Evolutionary conservation across 2,888 invertebrate genomes (phyloP).

Genomic region (Acholoe squamosa): DNA sequence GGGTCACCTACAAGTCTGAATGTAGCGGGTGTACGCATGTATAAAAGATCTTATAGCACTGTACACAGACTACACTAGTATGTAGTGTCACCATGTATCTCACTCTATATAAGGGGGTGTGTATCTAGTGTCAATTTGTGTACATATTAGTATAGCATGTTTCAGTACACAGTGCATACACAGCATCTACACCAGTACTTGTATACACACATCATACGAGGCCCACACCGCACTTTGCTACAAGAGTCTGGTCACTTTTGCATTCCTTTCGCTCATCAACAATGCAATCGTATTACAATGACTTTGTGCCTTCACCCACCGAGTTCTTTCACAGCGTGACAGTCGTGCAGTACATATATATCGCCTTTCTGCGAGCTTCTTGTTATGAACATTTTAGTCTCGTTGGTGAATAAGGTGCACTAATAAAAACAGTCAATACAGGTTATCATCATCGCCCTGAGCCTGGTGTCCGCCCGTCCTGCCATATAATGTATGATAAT

Average conservation of each 20-base stretch:
- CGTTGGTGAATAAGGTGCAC: conserved; percentile 7
- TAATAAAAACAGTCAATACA: conserved; percentile 35
- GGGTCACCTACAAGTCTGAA: neutral
- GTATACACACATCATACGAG: no score
- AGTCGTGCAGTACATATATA: conserved; percentile 17
- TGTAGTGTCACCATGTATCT: no score
- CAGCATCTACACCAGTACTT: neutral
- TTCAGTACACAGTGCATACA: neutral
- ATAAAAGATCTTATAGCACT: no score
- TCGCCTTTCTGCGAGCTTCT: neutral
- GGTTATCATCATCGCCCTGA: conserved; percentile 43
- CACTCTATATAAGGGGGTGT: no score
- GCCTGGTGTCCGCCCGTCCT: neutral
- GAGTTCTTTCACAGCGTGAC: neutral
- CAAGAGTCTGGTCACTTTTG: neutral
- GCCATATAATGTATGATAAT: neutral
- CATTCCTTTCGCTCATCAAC: neutral
- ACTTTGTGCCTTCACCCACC: conserved; percentile 1
- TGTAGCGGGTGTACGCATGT: neutral
- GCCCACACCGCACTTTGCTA: neutral
- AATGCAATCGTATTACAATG: conserved; percentile 37
- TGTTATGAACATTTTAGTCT: neutral
- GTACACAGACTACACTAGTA: no score
- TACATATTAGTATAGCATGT: no score
- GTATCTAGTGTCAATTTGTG: no score